A percentile compares a stretch with the other conserved stretches of the same genome.
Evolutionary conservation across 2,113 vertebrate genomes (phyloP).

Genomic region (Dolichallabes microphthalmus): DNA sequence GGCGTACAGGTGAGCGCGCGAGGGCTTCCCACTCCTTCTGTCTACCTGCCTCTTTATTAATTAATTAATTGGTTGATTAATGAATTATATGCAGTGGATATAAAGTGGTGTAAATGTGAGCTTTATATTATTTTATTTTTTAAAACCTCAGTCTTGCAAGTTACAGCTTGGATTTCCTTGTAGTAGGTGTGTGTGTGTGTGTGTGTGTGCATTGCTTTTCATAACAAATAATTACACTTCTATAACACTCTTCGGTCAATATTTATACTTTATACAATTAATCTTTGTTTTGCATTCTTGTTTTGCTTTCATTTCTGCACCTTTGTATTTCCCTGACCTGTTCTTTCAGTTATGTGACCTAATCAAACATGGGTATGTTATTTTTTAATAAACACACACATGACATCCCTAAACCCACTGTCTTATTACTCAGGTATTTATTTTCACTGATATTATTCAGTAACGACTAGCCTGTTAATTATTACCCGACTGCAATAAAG

Average conservation of each 20-base stretch:
- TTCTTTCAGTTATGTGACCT: background rate
- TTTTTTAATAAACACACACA: background rate
- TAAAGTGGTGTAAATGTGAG: background rate
- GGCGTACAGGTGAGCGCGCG: conserved; percentile 49
- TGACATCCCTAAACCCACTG: background rate
- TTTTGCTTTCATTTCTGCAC: background rate
- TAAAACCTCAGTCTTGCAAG: background rate
- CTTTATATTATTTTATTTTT: background rate
- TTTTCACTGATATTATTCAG: background rate
- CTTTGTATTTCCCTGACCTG: background rate
- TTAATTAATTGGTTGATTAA: background rate
- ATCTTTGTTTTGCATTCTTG: too few species aligned
- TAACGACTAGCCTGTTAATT: background rate
- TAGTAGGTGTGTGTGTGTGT: background rate
- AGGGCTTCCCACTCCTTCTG: background rate
- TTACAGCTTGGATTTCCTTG: background rate
- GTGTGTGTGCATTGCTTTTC: background rate
- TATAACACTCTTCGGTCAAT: background rate
- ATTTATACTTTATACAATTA: background rate
- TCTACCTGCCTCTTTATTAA: background rate
- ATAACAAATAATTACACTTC: background rate
- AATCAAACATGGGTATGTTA: background rate
- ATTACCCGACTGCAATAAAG: background rate
- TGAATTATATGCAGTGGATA: background rate
- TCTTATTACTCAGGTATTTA: background rate